Evolutionary conservation across 2,113 vertebrate genomes (phyloP).

Genomic region (Dasyornis broadbenti): DNA sequence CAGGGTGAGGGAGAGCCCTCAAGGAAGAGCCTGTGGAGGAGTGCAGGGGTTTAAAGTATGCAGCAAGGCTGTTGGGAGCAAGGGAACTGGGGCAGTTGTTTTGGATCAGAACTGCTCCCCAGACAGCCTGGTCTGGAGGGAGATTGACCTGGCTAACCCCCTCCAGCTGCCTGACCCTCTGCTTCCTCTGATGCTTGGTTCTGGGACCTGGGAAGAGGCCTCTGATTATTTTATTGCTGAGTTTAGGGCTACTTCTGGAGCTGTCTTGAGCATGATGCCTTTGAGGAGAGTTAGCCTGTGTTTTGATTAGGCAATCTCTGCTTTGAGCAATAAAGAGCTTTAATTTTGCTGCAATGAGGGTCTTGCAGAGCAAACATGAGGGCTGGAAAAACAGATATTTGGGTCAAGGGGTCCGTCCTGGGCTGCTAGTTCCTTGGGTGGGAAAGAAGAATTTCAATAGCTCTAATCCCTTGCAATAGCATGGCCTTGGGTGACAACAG

Average conservation of each 20-base stretch:
- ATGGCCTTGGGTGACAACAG: background rate
- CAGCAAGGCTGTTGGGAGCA: background rate
- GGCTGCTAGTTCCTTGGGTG: background rate
- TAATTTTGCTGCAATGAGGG: background rate
- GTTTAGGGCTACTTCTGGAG: slow-evolving; percentile 31
- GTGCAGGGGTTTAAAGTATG: background rate
- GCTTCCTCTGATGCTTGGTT: background rate
- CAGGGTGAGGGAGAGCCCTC: fast-evolving
- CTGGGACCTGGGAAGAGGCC: background rate
- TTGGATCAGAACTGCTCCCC: background rate
- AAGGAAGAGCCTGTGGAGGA: background rate
- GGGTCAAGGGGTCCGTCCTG: background rate
- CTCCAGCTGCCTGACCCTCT: background rate
- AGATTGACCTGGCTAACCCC: background rate
- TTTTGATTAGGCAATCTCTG: slow-evolving; percentile 2
- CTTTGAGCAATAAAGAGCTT: slow-evolving; percentile 5
- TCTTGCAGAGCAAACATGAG: background rate
- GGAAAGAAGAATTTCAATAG: background rate
- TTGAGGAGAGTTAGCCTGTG: background rate
- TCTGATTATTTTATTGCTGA: slow-evolving; percentile 32
- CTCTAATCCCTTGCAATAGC: background rate
- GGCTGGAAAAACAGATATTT: background rate
- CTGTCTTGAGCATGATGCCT: background rate
- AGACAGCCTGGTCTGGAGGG: background rate
- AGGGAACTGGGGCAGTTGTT: background rate